A percentile compares a stretch with the other conserved stretches of the same genome.
These are phyloP conservation scores for Kryptolebias ocellatus DNA, from an alignment of 2,797 vertebrate species.

Conservation along the genomic window DNA sequence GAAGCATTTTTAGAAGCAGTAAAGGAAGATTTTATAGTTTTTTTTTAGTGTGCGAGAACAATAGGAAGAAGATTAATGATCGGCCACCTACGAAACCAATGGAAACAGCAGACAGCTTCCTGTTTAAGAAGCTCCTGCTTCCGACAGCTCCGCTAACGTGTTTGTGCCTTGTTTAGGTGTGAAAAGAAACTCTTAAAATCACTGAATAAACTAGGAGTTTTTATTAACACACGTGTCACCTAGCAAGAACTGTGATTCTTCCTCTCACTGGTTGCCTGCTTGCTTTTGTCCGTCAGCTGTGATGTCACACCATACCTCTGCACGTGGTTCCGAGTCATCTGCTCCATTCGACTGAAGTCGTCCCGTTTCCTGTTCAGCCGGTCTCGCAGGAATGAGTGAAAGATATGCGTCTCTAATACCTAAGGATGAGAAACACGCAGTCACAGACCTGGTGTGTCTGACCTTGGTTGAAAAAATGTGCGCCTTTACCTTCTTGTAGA, in stretches of 20 bases:
- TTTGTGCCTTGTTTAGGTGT: no score
- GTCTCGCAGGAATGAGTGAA: conserved; percentile 94
- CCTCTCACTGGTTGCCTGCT: conserved; percentile 2
- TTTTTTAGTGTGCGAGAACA: no score
- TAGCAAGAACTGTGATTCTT: neutral
- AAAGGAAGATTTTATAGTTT: no score
- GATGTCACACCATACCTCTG: conserved; percentile 83
- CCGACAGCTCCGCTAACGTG: no score
- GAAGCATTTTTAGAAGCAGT: no score
- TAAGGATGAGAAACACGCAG: conserved; percentile 53
- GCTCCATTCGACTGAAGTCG: conserved; percentile 88
- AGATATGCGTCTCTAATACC: conserved; percentile 95
- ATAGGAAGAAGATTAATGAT: no score
- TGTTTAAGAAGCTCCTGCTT: no score
- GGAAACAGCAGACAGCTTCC: no score
- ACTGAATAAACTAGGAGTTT: no score
- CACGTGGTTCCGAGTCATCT: conserved; percentile 81
- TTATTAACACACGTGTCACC: neutral
- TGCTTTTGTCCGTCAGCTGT: conserved; percentile 2
- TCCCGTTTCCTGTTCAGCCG: conserved; percentile 91
- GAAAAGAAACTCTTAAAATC: no score
- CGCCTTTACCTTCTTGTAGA: conserved; percentile 89
- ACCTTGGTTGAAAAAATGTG: neutral
- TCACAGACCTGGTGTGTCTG: neutral
- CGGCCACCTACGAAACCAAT: no score